These are phyloP conservation scores for Troilus luridus DNA, from an alignment of 2,888 invertebrate species.

Conservation along the genomic window DNA sequence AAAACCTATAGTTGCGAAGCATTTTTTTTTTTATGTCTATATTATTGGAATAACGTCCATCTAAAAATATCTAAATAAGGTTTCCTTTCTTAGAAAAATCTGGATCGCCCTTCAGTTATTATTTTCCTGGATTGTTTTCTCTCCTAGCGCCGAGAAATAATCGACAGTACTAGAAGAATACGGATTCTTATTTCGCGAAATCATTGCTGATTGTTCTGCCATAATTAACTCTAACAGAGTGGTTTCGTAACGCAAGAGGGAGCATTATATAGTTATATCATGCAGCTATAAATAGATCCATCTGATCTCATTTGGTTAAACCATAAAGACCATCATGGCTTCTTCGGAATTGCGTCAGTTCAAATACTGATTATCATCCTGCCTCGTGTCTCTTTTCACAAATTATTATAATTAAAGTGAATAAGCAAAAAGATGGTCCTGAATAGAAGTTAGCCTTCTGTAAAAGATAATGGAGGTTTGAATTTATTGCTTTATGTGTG, in stretches of 20 bases:
- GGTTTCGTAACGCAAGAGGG: conserved; percentile 33
- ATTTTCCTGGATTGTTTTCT: not conserved
- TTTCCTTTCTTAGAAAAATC: not conserved
- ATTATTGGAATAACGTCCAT: not conserved
- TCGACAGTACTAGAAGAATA: not conserved
- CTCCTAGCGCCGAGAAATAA: not conserved
- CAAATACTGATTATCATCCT: not conserved
- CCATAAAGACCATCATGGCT: conserved; percentile 40
- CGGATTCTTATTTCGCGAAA: not conserved
- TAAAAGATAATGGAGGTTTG: conserved; percentile 13
- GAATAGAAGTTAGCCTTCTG: not conserved
- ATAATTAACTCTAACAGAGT: not conserved
- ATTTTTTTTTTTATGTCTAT: not conserved
- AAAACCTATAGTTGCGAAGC: no score
- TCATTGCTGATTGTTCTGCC: not conserved
- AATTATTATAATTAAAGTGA: conserved; percentile 51
- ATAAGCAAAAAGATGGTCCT: not conserved
- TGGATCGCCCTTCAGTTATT: not conserved
- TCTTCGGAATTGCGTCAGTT: conserved; percentile 37
- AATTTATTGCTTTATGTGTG: not conserved
- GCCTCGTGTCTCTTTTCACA: not conserved
- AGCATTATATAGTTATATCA: conserved; percentile 48
- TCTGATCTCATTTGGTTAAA: conserved; percentile 51
- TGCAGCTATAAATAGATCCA: conserved; percentile 13
- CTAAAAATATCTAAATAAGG: not conserved